These are phyloP conservation scores for Bellardia bayeri DNA, from an alignment of 2,888 invertebrate species.

Conservation along the genomic window DNA sequence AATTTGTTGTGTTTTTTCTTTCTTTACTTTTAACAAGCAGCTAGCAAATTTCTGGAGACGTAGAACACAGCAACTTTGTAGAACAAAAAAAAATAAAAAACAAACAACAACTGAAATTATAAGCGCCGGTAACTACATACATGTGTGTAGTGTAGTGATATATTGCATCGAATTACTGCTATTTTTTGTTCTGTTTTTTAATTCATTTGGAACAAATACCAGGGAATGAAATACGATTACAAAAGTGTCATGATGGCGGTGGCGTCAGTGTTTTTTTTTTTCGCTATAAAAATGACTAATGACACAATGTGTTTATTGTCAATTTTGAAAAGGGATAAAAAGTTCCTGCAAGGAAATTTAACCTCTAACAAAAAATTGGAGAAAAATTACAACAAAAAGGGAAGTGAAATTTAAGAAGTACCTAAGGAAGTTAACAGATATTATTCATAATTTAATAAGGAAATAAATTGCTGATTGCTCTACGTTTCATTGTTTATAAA, in stretches of 20 bases:
- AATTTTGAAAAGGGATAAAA: constrained; percentile 41
- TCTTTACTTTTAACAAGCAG: too few species aligned
- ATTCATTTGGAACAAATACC: constrained; percentile 41
- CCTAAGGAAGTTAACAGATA: constrained; percentile 28
- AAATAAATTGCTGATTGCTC: neutral
- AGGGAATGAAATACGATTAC: constrained; percentile 55
- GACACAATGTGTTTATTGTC: constrained; percentile 36
- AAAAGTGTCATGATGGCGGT: constrained; percentile 41
- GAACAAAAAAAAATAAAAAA: constrained; percentile 7
- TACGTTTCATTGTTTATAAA: too few species aligned
- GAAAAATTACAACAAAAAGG: neutral
- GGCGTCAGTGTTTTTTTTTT: neutral
- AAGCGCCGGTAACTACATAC: constrained; percentile 64
- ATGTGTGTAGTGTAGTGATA: constrained; percentile 21
- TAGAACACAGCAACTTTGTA: neutral
- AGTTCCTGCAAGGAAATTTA: neutral
- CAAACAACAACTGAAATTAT: constrained; percentile 11
- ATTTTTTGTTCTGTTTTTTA: neutral
- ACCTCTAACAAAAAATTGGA: neutral
- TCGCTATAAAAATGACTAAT: constrained; percentile 43
- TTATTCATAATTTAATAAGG: neutral
- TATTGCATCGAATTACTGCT: constrained; percentile 66
- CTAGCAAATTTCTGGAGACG: constrained; percentile 47
- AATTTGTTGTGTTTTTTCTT: constrained; percentile 12
- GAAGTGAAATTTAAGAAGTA: neutral